Evolutionary conservation across 2,797 vertebrate genomes (phyloP).

Genomic region (Pipistrellus nathusii): DNA sequence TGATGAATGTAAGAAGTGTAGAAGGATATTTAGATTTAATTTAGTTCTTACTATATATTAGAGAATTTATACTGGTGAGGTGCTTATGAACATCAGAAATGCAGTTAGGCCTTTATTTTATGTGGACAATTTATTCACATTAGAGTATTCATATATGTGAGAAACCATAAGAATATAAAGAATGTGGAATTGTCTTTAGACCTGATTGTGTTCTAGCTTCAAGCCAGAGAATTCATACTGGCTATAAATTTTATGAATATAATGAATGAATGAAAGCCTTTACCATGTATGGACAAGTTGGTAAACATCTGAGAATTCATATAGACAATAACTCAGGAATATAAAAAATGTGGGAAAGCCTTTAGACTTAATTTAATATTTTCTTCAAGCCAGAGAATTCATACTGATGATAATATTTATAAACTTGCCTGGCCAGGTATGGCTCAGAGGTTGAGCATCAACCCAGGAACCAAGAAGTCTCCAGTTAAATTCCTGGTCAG

Average conservation of each 20-base stretch:
- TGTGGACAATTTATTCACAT: background rate
- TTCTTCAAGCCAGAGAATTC: conserved; percentile 16
- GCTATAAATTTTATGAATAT: background rate
- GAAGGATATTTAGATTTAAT: background rate
- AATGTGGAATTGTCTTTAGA: background rate
- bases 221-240: conserved; percentile 48
- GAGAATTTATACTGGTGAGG: conserved; percentile 65
- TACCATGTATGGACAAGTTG: background rate
- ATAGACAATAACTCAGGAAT: conserved; percentile 18
- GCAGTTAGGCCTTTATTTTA: background rate
- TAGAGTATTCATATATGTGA: background rate
- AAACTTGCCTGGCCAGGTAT: background rate
- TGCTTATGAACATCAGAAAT: conserved; percentile 16
- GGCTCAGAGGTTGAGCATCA: no score
- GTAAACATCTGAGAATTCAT: conserved; percentile 16
- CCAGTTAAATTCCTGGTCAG: no score
- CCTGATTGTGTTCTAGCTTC: background rate
- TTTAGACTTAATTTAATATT: background rate
- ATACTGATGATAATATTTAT: background rate
- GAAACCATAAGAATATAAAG: background rate
- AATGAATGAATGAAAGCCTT: background rate
- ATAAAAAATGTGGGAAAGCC: background rate
- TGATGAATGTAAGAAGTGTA: background rate
- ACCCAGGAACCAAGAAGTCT: no score
- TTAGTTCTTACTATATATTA: background rate